Conservation (phyloP, 2,888 invertebrate species). For the Pogonocherus hispidulus region DNA sequence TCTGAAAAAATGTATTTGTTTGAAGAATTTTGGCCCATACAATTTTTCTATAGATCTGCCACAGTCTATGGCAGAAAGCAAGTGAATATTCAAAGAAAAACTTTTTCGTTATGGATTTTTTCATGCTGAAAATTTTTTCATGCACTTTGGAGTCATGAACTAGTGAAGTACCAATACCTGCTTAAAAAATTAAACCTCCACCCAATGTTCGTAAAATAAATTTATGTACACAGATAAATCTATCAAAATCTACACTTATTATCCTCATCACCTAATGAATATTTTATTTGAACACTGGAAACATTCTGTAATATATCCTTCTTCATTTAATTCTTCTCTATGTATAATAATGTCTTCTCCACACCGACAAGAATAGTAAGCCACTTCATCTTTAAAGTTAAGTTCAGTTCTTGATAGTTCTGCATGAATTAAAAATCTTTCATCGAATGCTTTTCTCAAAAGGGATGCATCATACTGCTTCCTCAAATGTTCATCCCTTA, state of each 20-base stretch:
- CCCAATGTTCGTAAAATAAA: too few species aligned
- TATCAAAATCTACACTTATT: not conserved
- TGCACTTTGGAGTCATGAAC: too few species aligned
- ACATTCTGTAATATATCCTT: conserved; percentile 74
- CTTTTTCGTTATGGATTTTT: too few species aligned
- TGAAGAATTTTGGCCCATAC: too few species aligned
- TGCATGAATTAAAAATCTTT: conserved; percentile 74
- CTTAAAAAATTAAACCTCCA: too few species aligned
- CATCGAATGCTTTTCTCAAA: conserved; percentile 73
- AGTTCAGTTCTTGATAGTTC: conserved; percentile 72
- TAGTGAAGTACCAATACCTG: too few species aligned
- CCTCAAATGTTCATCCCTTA: conserved; percentile 74
- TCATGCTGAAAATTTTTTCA: too few species aligned
- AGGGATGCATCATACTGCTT: conserved; percentile 78
- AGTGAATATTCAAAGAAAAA: too few species aligned
- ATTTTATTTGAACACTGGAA: conserved; percentile 83
- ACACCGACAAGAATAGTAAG: conserved; percentile 78
- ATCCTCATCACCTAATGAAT: conserved; percentile 66
- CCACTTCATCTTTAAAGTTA: conserved; percentile 62
- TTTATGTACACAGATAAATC: too few species aligned
- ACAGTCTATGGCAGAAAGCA: too few species aligned
- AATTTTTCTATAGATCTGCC: too few species aligned
- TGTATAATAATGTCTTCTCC: conserved; percentile 75
- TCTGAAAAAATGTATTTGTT: too few species aligned
- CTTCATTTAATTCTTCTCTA: conserved; percentile 61